Evolutionary conservation across 1,140 invertebrate species (phyloP).

Genomic region (Caenorhabditis tropicalis): DNA sequence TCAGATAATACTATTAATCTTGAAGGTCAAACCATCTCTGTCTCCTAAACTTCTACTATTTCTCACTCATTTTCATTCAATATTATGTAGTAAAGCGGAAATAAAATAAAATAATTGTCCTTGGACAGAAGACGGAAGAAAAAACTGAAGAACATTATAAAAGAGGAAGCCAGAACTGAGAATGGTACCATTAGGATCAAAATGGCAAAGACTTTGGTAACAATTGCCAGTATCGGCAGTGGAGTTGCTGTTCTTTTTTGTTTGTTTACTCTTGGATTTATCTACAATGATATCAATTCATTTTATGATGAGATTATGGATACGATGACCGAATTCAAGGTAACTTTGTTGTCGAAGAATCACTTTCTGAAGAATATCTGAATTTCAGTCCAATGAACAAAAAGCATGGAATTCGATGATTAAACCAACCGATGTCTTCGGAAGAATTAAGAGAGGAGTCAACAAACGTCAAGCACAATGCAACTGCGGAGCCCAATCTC

Average conservation of each 20-base stretch:
- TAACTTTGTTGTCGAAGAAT: neutral
- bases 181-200: neutral
- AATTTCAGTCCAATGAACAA: conserved; percentile 10
- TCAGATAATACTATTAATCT: conserved; percentile 1
- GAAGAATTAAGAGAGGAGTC: neutral
- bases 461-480: conserved; percentile 48
- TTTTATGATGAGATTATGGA: conserved; percentile 55
- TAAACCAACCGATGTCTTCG: neutral
- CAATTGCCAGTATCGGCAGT: conserved; percentile 33
- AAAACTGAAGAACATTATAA: neutral
- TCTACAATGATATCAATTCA: conserved; percentile 55
- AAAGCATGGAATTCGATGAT: conserved; percentile 42
- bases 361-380: neutral
- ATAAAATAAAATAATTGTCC: neutral
- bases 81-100: neutral
- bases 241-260: conserved; percentile 48
- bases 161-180: neutral
- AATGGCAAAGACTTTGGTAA: conserved; percentile 35
- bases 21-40: neutral
- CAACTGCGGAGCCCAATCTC: conserved; percentile 38
- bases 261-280: conserved; percentile 39
- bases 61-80: neutral
- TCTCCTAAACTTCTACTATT: neutral
- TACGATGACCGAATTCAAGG: conserved; percentile 52
- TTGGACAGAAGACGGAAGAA: neutral